Evolutionary conservation across 2,797 vertebrate genomes (phyloP), one percentile per base, ranked within the genome.

Genomic region (Lacerta bilineata): DNA sequence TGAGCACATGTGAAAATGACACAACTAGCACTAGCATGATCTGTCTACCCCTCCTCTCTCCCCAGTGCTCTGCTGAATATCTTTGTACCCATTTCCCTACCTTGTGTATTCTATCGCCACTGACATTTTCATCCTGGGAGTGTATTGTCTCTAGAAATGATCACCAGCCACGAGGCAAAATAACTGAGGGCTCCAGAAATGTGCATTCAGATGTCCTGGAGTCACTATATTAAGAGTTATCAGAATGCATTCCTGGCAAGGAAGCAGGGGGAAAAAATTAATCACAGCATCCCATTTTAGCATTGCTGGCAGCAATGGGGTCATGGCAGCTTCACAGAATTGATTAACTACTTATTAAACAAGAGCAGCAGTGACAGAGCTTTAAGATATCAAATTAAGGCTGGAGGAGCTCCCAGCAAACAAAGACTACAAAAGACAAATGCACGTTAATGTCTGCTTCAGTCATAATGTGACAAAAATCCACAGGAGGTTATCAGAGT

Each of bases 321-420:
- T 87, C 90, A 85, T 76, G 81, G 64, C 61, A 83, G 46, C 80
- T 91, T 90, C 10, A 0, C 29, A 84, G 92, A 93, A 87, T 80
- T 93, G 92, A 95, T 96, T 94, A 96, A 85, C 81, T 92, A 46
- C 90, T 95, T 96, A 96, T 96, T 94, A 95, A 95, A 95, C 46
- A 84, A 91, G 81, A 94, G 85, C 74, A 5, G 80, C 83, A 80
- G 83, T 25, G 83, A 94, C 85, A 88, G 85, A 29, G 13, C 84
- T 95, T 94, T 90, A 94, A 95, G 91, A 92, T 89, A 95, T 87
- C 90, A 93, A 96, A 95, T 96, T 91, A 95, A 82, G 69, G 71
- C 0, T 0, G 92, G 82, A 11, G 50, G 88, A 94, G 77, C 86
- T 96, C 83, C 81, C 72, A 91, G 88, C 0, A 78, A 92, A 88